Base-by-base conservation (phyloP, 1,140 invertebrate genomes). In the Probaryconus sp. region DNA sequence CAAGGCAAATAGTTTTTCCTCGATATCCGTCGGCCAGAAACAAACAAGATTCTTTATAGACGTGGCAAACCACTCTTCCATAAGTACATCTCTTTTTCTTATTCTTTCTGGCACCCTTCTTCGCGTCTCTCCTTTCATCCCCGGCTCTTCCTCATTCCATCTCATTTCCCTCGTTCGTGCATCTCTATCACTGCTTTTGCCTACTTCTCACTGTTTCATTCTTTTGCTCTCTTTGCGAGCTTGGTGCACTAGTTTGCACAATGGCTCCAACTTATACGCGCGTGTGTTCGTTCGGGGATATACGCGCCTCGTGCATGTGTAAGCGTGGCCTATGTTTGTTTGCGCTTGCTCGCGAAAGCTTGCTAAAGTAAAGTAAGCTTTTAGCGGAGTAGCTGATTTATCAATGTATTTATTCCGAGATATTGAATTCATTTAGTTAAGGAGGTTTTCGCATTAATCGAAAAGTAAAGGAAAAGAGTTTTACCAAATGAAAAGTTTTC, bases 371-470 rank as follows among this genome's bases (percentile, higher is more conserved):
- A 86, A 86, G 85, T 83, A 83, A 85, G 86, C 86, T 87, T 87
- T 87, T 87, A 87, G 86, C 82, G 76, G 75, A 85, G 85, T 86
- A 83, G 83, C 85, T 87, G 86, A 88, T 88, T 87, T 86, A 88
- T 88, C 85, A 87, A 87, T 85, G 85, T 86, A 87, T 88, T 88
- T 87, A 88, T 88, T 87, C 86, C 85, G 77, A 86, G 84, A 86
- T 87, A 88, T 88, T 87, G 85, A 87, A 87, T 86, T 87, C 83
- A 87, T 87, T 86, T 85, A 82, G 82, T 83, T 86, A 85, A 87
- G 86, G 85, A 86, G 81, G 75, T 80, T 63, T 56, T 51, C 70
- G 64, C 65, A 67, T 67, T 67, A 67, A 67, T 67, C 63, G 63
- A 56, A 38, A 67, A 48, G 51, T 56, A 67, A 56, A 67, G 50